phyloP scores from a whole-genome alignment of 2,797 vertebrate species.

The Enteromius anoplus region DNA sequence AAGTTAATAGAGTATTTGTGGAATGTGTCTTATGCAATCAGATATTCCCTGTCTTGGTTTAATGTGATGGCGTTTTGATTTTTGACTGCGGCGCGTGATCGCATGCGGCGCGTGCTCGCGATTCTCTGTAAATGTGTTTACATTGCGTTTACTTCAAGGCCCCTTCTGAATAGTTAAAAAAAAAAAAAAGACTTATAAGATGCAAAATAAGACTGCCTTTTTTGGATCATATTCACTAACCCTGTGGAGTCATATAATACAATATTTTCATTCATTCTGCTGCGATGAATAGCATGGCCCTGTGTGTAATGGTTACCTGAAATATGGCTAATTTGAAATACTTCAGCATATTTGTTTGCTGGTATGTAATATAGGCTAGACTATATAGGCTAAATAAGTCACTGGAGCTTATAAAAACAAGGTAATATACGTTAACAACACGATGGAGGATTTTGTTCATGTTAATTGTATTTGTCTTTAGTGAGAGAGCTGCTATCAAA shows the following conservation, averaged over 20 bases:
- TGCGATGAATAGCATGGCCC: neutral
- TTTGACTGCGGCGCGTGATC: neutral
- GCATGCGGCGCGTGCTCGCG: neutral
- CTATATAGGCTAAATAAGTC: neutral
- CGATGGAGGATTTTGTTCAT: neutral
- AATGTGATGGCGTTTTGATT: conserved; percentile 9
- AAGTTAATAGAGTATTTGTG: conserved; percentile 53
- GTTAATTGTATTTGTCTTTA: neutral
- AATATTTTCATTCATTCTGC: neutral
- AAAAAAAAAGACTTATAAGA: neutral
- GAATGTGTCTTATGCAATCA: conserved; percentile 46
- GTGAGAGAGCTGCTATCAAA: neutral
- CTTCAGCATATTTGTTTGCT: neutral
- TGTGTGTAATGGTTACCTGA: neutral
- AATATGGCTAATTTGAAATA: neutral
- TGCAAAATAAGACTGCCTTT: neutral
- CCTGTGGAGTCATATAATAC: too few relatives aligned
- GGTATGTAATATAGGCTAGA: neutral
- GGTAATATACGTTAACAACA: neutral
- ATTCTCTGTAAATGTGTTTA: conserved; percentile 5
- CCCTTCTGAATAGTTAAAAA: neutral
- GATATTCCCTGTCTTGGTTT: neutral
- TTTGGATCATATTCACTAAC: neutral
- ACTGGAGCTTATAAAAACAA: neutral
- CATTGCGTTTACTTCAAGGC: neutral